Base-by-base conservation (phyloP, 2,888 invertebrate genomes). In the Ischnus inquisitorius region DNA sequence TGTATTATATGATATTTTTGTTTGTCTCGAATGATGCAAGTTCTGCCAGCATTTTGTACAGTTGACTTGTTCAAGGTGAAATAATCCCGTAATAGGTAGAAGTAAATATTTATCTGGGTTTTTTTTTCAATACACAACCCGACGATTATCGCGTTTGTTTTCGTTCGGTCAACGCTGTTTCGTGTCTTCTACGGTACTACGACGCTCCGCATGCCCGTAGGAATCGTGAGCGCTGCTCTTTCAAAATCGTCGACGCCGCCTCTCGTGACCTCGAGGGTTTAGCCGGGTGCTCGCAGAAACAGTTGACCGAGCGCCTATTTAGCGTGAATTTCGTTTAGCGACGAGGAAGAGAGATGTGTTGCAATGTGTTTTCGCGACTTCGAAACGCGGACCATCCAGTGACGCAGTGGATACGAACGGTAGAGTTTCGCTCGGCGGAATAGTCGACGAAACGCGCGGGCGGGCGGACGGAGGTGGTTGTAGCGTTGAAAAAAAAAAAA, bases 361-460 rank as follows among this genome's bases (percentile, higher is more conserved):
- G 57, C 57, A 79, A 79, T 67, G 48, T 74, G 72, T 79, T 79
- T 79, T 67, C 57, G 60, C 43, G 72, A 67, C 57, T 69, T 64
- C 28, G 25, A 22, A 22, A 57, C 54, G 22, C 22, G 48, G 28
- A 12, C 34, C 43, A 8, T 8, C 34, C 34, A 34, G 34, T 34
- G 34, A 34, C 34, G 34, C 34, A 34, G 34, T 34, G 34, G 34
- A 34, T 34, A 34, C 34, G 4, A 34, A 60, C 28, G 14, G 4
- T 60, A 6, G 22, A 69, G 39, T 39, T 51, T 69, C 34, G 39
- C 28, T 14, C 28, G 34, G 14, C n/a, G n/a, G n/a, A 67, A 25
- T 46, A 46, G 19, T 54, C 28, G 28, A n/a, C 43, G 48, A 43
- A 46, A 48, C 48, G 25, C n/a, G n/a, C 8, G 34, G 34, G 34